phyloP scores from a whole-genome alignment of 2,113 vertebrate species.

The Takifugu bimaculatus region DNA sequence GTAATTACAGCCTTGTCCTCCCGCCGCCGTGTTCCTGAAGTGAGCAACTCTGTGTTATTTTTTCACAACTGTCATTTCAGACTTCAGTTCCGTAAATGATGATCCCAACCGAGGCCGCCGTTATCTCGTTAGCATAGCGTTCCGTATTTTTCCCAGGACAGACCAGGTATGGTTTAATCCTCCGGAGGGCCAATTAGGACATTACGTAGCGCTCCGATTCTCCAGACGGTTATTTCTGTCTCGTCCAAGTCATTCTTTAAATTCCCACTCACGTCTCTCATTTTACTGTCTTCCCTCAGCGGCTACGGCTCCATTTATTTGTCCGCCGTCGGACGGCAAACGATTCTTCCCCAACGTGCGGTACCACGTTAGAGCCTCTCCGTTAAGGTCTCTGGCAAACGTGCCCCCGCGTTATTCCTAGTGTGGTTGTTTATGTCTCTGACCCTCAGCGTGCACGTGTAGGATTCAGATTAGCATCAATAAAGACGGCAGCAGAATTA shows the following conservation, averaged over 20 bases:
- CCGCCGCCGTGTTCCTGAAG: constrained; percentile 29
- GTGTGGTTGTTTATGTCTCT: no score
- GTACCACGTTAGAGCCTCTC: not conserved
- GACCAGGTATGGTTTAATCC: constrained; percentile 48
- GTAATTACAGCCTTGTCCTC: constrained; percentile 51
- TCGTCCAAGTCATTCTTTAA: constrained; percentile 48
- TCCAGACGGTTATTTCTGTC: constrained; percentile 50
- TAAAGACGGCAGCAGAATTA: no score
- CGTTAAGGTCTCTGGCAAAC: no score
- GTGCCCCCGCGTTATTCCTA: no score
- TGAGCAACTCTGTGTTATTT: not conserved
- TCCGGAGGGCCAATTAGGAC: constrained; percentile 66
- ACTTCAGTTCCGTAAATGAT: constrained; percentile 29
- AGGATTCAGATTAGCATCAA: no score
- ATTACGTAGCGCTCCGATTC: constrained; percentile 38
- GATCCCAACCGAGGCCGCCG: constrained; percentile 7
- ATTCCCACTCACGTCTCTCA: constrained; percentile 32
- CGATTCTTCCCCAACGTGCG: constrained; percentile 14
- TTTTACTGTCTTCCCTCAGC: constrained; percentile 23
- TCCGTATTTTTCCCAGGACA: constrained; percentile 1
- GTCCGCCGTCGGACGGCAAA: constrained; percentile 19
- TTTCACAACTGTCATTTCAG: constrained; percentile 28
- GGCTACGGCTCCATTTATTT: constrained; percentile 28
- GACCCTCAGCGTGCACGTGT: no score
- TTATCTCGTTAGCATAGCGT: constrained; percentile 27